phyloP scores from a whole-genome alignment of 2,113 vertebrate species.

The Plestiodon gilberti region DNA sequence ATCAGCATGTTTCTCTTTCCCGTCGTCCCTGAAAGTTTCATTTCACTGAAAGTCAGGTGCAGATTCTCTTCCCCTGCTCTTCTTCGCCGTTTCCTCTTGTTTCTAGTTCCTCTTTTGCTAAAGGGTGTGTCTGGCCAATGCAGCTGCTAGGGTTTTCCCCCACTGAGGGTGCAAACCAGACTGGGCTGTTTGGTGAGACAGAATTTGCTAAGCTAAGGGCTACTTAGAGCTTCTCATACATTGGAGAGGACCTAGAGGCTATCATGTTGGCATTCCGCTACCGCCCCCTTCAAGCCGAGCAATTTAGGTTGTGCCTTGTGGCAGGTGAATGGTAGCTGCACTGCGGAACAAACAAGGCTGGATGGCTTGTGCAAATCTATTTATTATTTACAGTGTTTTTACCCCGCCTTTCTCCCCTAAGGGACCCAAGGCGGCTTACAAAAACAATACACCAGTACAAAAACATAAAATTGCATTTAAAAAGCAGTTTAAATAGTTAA shows the following conservation, averaged over 20 bases:
- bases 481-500: too few species aligned
- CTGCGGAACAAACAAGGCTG: background rate
- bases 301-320: background rate
- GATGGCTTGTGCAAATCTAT: background rate
- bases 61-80: fast-evolving
- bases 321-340: background rate
- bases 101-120: background rate
- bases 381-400: too few species aligned
- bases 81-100: background rate
- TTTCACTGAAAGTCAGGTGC: background rate
- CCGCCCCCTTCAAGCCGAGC: background rate
- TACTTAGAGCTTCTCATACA: background rate
- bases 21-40: background rate
- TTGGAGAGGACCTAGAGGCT: background rate
- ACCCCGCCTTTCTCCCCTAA: too few species aligned
- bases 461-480: too few species aligned
- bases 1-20: background rate
- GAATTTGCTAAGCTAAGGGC: background rate
- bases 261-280: too few species aligned
- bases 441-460: too few species aligned
- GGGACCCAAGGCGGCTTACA: too few species aligned
- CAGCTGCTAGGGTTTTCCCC: background rate
- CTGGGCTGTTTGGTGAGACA: background rate
- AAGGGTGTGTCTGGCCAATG: background rate
- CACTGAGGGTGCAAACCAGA: background rate